These are phyloP conservation scores for Pseudomyrmex concolor DNA, from an alignment of 1,140 invertebrate species.

Conservation along the genomic window DNA sequence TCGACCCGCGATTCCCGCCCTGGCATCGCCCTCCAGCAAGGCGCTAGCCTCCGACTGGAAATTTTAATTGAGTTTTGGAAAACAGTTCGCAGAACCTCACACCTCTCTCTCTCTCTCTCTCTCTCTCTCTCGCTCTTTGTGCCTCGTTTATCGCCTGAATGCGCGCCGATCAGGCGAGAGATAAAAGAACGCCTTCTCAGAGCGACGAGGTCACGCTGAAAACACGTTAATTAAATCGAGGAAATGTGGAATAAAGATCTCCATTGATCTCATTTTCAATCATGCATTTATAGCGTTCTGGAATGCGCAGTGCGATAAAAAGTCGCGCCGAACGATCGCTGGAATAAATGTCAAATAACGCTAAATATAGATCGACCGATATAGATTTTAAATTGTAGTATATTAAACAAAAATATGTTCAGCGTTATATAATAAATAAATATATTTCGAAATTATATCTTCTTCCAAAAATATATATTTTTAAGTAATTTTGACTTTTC, in stretches of 20 bases:
- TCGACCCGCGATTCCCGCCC: conserved; percentile 88
- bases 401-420: too few relatives aligned
- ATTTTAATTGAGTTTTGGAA: conserved; percentile 56
- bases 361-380: background rate
- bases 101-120: too few relatives aligned
- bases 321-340: background rate
- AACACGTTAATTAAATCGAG: conserved; percentile 54
- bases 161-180: conserved; percentile 7
- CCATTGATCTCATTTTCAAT: conserved; percentile 35
- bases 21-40: conserved; percentile 85
- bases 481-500: too few relatives aligned
- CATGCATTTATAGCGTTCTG: conserved; percentile 48
- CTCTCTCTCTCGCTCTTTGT: background rate
- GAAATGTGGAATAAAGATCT: conserved; percentile 47
- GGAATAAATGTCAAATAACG: conserved; percentile 5
- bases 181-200: background rate
- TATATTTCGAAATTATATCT: too few relatives aligned
- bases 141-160: background rate
- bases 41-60: conserved; percentile 83
- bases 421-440: too few relatives aligned
- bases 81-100: background rate
- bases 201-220: conserved; percentile 3
- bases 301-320: conserved; percentile 32
- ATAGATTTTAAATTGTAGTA: too few relatives aligned
- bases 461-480: too few relatives aligned